Conservation (phyloP, 1,140 invertebrate species). For the Cydia splendana region DNA sequence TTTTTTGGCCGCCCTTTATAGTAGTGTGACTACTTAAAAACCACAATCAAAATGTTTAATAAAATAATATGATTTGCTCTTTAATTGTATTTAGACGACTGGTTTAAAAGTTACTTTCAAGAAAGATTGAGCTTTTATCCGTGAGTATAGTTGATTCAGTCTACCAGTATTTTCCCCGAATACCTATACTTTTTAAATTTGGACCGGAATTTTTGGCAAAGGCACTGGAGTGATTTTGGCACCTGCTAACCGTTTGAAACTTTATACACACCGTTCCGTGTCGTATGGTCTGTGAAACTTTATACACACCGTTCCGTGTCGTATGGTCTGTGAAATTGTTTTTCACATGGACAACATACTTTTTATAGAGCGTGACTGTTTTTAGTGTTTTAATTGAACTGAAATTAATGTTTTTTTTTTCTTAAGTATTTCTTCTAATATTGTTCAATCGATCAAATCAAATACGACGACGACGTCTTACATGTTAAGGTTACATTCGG, state of each 20-base stretch:
- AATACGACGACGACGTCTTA: too few relatives aligned
- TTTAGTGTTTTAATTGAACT: not conserved
- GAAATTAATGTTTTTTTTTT: not conserved
- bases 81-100: too few relatives aligned
- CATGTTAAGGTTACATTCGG: too few relatives aligned
- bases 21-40: too few relatives aligned
- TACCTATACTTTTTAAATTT: not conserved
- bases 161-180: not conserved
- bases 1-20: too few relatives aligned
- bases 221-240: not conserved
- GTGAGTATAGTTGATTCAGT: too few relatives aligned
- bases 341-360: not conserved
- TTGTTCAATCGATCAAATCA: too few relatives aligned
- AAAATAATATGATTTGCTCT: too few relatives aligned
- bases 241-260: not conserved
- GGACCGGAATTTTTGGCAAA: not conserved
- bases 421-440: not conserved
- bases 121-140: too few relatives aligned
- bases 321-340: not conserved
- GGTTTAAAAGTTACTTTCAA: too few relatives aligned
- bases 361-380: too few relatives aligned
- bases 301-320: not conserved
- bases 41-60: too few relatives aligned
- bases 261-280: not conserved
- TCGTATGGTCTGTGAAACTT: not conserved